Evolutionary conservation across 2,888 invertebrate species (phyloP), one percentile per base, ranked within the genome.

Genomic region (Lissocephala sabroskyi): DNA sequence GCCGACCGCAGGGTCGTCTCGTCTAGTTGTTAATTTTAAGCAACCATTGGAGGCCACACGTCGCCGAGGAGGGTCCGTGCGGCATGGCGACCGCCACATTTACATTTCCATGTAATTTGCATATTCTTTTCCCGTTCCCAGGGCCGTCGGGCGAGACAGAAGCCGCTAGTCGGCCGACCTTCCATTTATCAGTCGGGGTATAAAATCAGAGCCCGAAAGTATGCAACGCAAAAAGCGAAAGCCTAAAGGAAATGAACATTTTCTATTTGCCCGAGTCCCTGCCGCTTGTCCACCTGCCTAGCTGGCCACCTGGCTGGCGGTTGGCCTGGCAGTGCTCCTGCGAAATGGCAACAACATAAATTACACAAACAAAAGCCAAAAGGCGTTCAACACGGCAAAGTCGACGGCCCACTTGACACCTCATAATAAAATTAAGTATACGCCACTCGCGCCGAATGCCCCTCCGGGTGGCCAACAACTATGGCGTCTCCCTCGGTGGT

Each of bases 351-450:
- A 44, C 55, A 71, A 67, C 76, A 75, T 67, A 70, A 75, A 71
- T 67, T 52, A 58, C 52, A 53, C 45, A 59, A 65, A 75, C 65
- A 75, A 71, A 64, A 62, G 59, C 73, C 52, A 60, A 57, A 62
- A 53, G 74, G 53, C 54, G 51, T 48, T 50, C 58, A 49, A 36
- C 39, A 29, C 36, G 45, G 59, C 57, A 50, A 71, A 68, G 67
- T 67, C 62, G 71, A 66, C 59, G 65, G 59, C 67, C 74, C 74
- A 80, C 79, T 80, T 79, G 80, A 79, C 80, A 80, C 81, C 79
- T 81, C 79, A 75, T 81, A 79, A 81, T 80, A 75, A 78, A 81
- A 80, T 77, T 76, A 70, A 77, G 70, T 70, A 79, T 74, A 77
- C 77, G 70, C 77, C 77, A 74, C 61, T 66, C 62, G 56, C 57